Evolutionary conservation across 2,888 invertebrate species (phyloP), one percentile per base, ranked within the genome.

Genomic region (Leucozona laternaria): DNA sequence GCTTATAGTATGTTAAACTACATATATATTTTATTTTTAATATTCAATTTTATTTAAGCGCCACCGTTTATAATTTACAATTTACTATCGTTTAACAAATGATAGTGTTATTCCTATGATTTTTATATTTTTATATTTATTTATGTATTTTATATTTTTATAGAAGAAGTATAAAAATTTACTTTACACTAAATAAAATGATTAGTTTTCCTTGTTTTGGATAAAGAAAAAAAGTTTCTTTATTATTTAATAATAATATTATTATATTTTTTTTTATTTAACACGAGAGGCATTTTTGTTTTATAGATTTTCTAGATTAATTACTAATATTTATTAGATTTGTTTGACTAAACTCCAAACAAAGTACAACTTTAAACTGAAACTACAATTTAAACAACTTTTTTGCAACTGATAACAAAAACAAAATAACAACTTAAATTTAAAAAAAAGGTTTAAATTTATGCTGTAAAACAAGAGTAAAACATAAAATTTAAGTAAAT

Each of bases 161-260:
- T 85, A 85, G 80, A 84, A 79, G 76, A 86, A 82, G 86, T 86
- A 86, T 82, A 82, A 86, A 86, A 86, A 79, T 73, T 43, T 78
- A 72, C 81, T 86, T 86, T 82, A 86, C 86, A 86, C 86, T 86
- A 86, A 86, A 86, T 82, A 86, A 86, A 86, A 86, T 86, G 86
- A 86, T 86, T 86, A 86, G 86, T 78, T 86, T 60, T 43, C 60
- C 58, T 80, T 85, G 71, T 66, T 80, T 7, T 66, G 70, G 79
- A 73, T 48, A 57, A 70, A 73, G 71, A 71, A 80, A 80, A 75
- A 75, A 70, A 43, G 31, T 60, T 68, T 68, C 55, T 45, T 73
- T 75, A 68, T 31, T 68, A 58, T 60, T 28, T 15, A 22, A 34
- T 50, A 22, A 13, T 50, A 50, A n/a, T 22, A 28, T 48, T 53